These are phyloP conservation scores for Plebejus argus DNA, from an alignment of 2,888 invertebrate species.

Conservation along the genomic window DNA sequence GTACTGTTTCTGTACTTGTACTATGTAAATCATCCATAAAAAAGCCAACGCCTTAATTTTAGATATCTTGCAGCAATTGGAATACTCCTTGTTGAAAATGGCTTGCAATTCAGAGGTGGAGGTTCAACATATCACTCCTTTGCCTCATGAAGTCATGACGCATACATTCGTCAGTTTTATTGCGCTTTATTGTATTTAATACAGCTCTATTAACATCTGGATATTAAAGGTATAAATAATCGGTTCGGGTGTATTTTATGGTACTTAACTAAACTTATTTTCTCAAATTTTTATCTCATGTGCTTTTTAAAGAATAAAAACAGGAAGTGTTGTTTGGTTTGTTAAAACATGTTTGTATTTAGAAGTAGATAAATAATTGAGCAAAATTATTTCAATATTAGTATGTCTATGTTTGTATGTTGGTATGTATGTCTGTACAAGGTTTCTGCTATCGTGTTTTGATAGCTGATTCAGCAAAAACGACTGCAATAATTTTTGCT, in stretches of 20 bases:
- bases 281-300: no score
- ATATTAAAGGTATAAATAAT: neutral
- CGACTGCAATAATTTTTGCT: neutral
- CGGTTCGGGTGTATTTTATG: no score
- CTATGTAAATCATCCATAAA: neutral
- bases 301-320: no score
- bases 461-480: neutral
- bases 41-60: neutral
- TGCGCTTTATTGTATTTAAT: constrained; percentile 2
- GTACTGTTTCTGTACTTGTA: neutral
- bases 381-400: no score
- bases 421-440: no score
- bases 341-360: no score
- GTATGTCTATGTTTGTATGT: no score
- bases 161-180: neutral
- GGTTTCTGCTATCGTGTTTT: no score
- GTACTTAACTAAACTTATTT: no score
- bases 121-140: neutral
- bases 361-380: no score
- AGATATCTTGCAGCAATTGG: neutral
- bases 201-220: neutral
- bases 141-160: neutral
- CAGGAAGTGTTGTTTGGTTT: no score
- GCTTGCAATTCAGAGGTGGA: neutral
- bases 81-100: neutral